Evolutionary conservation across 2,888 invertebrate species (phyloP).

Genomic region (Chrysomela aeneicollis): DNA sequence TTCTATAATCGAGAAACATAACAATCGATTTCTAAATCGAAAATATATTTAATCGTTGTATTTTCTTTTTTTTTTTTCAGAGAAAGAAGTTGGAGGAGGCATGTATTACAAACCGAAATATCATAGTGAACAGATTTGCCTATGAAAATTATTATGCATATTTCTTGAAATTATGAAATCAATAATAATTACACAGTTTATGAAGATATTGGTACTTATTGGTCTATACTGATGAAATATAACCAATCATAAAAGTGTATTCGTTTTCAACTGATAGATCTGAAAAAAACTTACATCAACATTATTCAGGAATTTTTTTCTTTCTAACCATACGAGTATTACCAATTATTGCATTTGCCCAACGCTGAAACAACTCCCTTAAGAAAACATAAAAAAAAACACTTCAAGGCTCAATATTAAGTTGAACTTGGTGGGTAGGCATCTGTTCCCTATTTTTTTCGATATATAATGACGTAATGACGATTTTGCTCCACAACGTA

Average conservation of each 20-base stretch:
- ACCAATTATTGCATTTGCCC: no score
- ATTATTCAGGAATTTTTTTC: no score
- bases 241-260: no score
- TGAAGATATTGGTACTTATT: conserved; percentile 2
- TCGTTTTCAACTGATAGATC: no score
- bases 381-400: neutral
- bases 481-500: conserved; percentile 34
- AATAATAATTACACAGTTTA: neutral
- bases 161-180: no score
- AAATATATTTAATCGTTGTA: conserved; percentile 28
- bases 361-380: no score
- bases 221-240: no score
- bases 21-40: neutral
- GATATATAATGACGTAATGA: neutral
- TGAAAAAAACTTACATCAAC: no score
- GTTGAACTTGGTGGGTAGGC: no score
- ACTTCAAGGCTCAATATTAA: no score
- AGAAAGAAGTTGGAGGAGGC: conserved; percentile 84
- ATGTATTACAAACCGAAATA: conserved; percentile 60
- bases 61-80: conserved; percentile 69
- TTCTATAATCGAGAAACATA: neutral
- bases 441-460: conserved; percentile 28
- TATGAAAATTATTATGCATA: neutral
- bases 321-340: no score
- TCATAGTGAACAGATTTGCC: conserved; percentile 38